Conservation (phyloP, 2,113 vertebrate genomes). For the Forbesichthys agassizii region DNA sequence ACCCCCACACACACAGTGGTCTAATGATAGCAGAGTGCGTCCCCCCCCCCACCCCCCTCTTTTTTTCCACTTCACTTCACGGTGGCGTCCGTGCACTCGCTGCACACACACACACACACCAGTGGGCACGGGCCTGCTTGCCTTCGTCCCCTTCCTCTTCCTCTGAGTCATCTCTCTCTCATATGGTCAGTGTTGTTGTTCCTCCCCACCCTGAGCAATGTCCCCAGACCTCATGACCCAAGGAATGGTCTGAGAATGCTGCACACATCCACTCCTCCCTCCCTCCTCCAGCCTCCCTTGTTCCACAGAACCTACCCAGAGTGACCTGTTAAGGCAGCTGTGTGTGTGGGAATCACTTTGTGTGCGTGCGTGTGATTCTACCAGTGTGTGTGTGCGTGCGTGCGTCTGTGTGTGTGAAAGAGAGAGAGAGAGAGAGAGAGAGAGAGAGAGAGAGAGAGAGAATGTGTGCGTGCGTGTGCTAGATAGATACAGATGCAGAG, state of each 20-base stretch:
- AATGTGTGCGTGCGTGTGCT: constrained; percentile 41
- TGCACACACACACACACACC: constrained; percentile 6
- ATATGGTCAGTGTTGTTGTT: constrained; percentile 66
- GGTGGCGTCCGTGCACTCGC: not conserved
- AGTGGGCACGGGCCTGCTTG: constrained; percentile 66
- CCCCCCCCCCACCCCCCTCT: constrained; percentile 82
- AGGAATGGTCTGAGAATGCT: constrained; percentile 68
- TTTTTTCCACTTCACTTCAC: constrained; percentile 81
- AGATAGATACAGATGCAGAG: constrained; percentile 8
- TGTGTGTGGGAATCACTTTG: constrained; percentile 68
- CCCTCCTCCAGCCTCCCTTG: constrained; percentile 36
- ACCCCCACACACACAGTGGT: constrained; percentile 8
- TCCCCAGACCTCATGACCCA: constrained; percentile 68
- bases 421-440: not conserved
- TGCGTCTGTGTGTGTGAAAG: not conserved
- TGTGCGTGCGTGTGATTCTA: constrained; percentile 36
- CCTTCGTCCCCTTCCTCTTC: constrained; percentile 53
- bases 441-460: not conserved
- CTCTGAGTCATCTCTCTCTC: constrained; percentile 60
- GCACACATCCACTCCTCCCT: constrained; percentile 20
- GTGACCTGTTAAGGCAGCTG: constrained; percentile 73
- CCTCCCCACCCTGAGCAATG: constrained; percentile 75
- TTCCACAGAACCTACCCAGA: constrained; percentile 44
- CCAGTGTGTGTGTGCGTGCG: constrained; percentile 14
- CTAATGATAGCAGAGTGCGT: constrained; percentile 83